Evolutionary conservation across 2,888 invertebrate genomes (phyloP), one percentile per base, ranked within the genome.

Genomic region (Trachelus tabidus): DNA sequence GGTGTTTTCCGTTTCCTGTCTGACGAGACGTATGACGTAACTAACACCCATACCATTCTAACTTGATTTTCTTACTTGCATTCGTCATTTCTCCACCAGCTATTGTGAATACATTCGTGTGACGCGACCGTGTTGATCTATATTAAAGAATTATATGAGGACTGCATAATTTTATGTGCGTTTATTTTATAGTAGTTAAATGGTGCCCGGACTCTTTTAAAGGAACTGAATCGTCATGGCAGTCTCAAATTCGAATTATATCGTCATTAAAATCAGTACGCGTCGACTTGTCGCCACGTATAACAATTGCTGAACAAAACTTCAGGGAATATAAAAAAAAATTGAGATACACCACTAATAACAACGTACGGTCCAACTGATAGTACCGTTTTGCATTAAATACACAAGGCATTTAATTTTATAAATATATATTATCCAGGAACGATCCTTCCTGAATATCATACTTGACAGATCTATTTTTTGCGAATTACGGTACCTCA

Each of bases 101-200:
- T 77, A 37, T 83, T 79, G 77, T 76, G 77, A 79, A 80, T 76
- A 78, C 76, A 81, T 68, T 75, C 68, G 56, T 78, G 76, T 77
- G 80, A 78, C 78, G 80, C 75, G 79, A 79, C 77, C 80, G 79
- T 82, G 80, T 81, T 81, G 34, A 77, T 77, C 75, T 75, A 76
- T 76, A 77, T 77, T 79, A 77, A 80, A 80, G 76, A 79, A 68
- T 76, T 76, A 34, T 79, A 73, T 40, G 73, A 79, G 73, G 68
- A 80, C 31, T 71, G 33, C 15, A 71, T 71, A 71, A 71, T 71
- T 71, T 33, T 31, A 71, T 34, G 71, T 71, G 31, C 71, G 23
- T 33, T 71, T 34, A 71, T 71, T 71, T 71, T 33, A 23, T 33
- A 71, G 71, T 31, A 31, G 23, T 15, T 71, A 71, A 71, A 71